Evolutionary conservation across 1,140 invertebrate genomes (phyloP), one percentile per base, ranked within the genome.

Genomic region (Cyphomyrmex costatus): DNA sequence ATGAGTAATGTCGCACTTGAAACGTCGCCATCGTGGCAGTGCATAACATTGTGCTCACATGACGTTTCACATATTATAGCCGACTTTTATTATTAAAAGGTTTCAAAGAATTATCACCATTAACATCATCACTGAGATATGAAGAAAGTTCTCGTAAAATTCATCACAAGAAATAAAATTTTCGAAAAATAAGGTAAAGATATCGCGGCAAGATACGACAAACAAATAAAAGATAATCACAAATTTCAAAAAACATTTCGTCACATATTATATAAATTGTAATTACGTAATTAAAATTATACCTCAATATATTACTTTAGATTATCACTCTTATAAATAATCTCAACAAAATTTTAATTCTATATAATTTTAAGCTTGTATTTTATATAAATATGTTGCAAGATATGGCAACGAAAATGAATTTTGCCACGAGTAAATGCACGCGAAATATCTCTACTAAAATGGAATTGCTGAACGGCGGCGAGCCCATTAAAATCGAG

Each of bases 1-100:
- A 79, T 89, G 87, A 90, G 82, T 88, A 85, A 89, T 89, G 82
- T 86, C 77, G 70, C 70, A 78, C 85, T 79, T 89, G 80, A 88
- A 91, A 87, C 77, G 85, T 88, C 83, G 70, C 76, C 80, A 70
- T 88, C 83, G 60, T 78, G 21, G 56, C 53, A 24, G 53, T n/a
- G 46, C 46, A 66, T 36, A 42, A 53, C n/a, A 24, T 36, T 27
- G 7, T n/a, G 27, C 60, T 33, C 24, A n/a, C 21, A 24, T 21
- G 63, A 70, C 49, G 16, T 70, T 56, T 53, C 63, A 42, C 49
- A 24, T 80, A 70, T 58, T 56, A n/a, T n/a, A 70, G 33, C 5
- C 30, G 21, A 58, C 10, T 42, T 70, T 70, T 16, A 56, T 70
- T 70, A 80, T 70, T 56, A 42, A 61, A 36, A 53, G 36, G 14